phyloP scores from a whole-genome alignment of 2,888 invertebrate species.

The Drosophila hamatofila region DNA sequence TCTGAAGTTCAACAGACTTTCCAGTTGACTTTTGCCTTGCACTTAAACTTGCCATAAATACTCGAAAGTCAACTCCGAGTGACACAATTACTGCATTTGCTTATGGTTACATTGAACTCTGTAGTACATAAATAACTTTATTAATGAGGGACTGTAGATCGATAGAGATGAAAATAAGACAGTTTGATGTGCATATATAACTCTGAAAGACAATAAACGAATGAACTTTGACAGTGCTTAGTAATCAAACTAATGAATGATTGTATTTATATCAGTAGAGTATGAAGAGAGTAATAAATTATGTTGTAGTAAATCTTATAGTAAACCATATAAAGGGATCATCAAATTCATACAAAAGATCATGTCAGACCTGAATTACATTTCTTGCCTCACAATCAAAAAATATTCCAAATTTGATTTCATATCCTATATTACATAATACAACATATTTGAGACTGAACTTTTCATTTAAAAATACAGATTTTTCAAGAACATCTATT shows the following conservation, averaged over 20 bases:
- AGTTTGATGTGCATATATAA: neutral
- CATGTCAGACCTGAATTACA: no score
- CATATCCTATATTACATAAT: no score
- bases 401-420: no score
- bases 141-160: neutral
- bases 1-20: neutral
- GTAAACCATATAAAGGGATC: no score
- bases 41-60: neutral
- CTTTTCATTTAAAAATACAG: no score
- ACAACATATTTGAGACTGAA: no score
- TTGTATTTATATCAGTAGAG: neutral
- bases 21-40: neutral
- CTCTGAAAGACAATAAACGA: neutral
- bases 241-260: neutral
- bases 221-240: neutral
- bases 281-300: neutral
- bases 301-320: no score
- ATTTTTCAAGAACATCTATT: no score
- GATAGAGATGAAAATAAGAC: neutral
- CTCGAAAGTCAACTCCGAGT: neutral
- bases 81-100: conserved; percentile 3
- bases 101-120: conserved; percentile 4
- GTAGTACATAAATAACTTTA: neutral
- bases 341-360: no score
- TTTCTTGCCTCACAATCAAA: no score